Evolutionary conservation across 2,888 invertebrate species (phyloP).

Genomic region (Myopa tessellatipennis): DNA sequence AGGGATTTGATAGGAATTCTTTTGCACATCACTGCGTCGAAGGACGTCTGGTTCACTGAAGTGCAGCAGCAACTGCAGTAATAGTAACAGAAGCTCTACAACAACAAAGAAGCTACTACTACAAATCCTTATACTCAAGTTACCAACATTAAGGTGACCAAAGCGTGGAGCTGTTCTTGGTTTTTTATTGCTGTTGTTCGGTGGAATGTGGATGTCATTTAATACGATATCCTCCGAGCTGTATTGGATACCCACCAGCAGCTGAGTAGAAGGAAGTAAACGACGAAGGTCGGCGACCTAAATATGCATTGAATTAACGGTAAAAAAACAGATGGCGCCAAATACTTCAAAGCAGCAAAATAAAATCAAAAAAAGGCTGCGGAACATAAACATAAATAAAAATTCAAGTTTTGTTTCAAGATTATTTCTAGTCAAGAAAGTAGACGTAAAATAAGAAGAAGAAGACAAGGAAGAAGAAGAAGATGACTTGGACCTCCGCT

Average conservation of each 20-base stretch:
- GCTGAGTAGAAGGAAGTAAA: slow-evolving; percentile 48
- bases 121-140: slow-evolving; percentile 14
- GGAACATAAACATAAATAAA: too few species aligned
- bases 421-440: too few species aligned
- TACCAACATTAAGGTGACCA: slow-evolving; percentile 10
- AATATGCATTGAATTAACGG: slow-evolving; percentile 14
- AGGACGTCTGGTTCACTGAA: slow-evolving; percentile 39
- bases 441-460: too few species aligned
- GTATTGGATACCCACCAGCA: neutral
- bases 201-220: slow-evolving; percentile 6
- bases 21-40: slow-evolving; percentile 19
- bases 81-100: neutral
- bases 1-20: neutral
- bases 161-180: neutral
- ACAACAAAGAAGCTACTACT: neutral
- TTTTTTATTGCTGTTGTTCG: neutral
- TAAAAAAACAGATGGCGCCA: slow-evolving; percentile 34
- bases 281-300: slow-evolving; percentile 43
- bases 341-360: slow-evolving; percentile 4
- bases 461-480: too few species aligned
- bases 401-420: too few species aligned
- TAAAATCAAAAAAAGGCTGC: neutral
- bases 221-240: slow-evolving; percentile 14
- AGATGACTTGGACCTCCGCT: too few species aligned
- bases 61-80: slow-evolving; percentile 20